phyloP scores from a whole-genome alignment of 2,888 invertebrate species.

The Acrobasis suavella region DNA sequence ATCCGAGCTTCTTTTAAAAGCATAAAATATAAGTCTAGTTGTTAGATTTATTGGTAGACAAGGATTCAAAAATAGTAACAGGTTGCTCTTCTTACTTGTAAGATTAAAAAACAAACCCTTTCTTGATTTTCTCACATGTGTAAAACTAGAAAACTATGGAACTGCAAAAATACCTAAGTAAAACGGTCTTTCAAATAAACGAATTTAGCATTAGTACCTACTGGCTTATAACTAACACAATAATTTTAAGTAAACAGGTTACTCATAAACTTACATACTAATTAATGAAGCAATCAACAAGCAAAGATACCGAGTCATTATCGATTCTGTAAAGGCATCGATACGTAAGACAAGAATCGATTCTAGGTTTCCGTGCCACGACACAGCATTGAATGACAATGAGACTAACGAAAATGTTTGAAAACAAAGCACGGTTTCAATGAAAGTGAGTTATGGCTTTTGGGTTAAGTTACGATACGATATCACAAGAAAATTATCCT shows the following conservation, averaged over 20 bases:
- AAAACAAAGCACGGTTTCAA: constrained; percentile 11
- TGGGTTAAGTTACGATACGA: no score
- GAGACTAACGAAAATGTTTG: constrained; percentile 1
- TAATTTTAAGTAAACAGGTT: not conserved
- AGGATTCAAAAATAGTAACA: no score
- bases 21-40: no score
- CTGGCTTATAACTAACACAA: not conserved
- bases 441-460: not conserved
- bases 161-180: no score
- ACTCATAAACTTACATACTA: constrained; percentile 1
- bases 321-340: constrained; percentile 16
- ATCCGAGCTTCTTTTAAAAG: no score
- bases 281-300: constrained; percentile 19
- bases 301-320: constrained; percentile 10
- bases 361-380: constrained; percentile 22
- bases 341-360: constrained; percentile 25
- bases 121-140: no score
- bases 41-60: no score
- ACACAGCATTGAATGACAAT: constrained; percentile 12
- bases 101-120: no score
- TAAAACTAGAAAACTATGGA: no score
- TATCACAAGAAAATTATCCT: no score
- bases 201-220: not conserved
- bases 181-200: no score
- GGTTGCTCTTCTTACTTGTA: no score